phyloP scores from a whole-genome alignment of 1,140 invertebrate species.

The Ooceraea biroi region DNA sequence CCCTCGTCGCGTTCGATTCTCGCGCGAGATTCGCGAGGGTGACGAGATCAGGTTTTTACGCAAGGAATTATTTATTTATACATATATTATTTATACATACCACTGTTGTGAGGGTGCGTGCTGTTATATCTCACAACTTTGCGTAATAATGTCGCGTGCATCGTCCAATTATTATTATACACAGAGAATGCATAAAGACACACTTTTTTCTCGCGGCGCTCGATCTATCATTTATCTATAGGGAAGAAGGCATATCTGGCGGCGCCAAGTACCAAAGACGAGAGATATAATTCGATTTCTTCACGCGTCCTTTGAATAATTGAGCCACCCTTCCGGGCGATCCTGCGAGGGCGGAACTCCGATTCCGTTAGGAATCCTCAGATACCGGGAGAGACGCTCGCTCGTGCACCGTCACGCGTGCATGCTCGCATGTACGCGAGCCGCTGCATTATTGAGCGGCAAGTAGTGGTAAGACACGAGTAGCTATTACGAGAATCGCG shows the following conservation, averaged over 20 bases:
- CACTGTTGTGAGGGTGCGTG: too few relatives aligned
- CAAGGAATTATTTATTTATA: constrained; percentile 28
- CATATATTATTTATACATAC: neutral
- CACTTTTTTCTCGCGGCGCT: too few relatives aligned
- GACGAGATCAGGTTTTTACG: neutral
- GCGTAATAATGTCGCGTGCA: neutral
- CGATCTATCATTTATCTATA: too few relatives aligned
- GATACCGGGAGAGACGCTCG: constrained; percentile 3
- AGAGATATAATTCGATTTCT: constrained; percentile 69
- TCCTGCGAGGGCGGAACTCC: constrained; percentile 32
- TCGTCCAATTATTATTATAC: too few relatives aligned
- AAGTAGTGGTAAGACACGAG: constrained; percentile 68
- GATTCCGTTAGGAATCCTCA: constrained; percentile 29
- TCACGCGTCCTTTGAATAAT: constrained; percentile 68
- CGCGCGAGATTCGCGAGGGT: constrained; percentile 3
- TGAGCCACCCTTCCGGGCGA: constrained; percentile 31
- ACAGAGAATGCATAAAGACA: too few relatives aligned
- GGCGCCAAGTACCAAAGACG: too few relatives aligned
- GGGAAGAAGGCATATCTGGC: too few relatives aligned
- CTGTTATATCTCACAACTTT: too few relatives aligned
- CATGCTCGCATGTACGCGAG: constrained; percentile 62
- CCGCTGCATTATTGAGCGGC: constrained; percentile 72
- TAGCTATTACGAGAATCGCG: constrained; percentile 74
- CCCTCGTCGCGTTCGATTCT: constrained; percentile 47
- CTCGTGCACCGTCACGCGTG: constrained; percentile 10